Percentiles rank a stretch among this genome's conserved stretches.
Evolutionary conservation across 2,113 vertebrate genomes (phyloP).

Genomic region (Ameiurus melas): DNA sequence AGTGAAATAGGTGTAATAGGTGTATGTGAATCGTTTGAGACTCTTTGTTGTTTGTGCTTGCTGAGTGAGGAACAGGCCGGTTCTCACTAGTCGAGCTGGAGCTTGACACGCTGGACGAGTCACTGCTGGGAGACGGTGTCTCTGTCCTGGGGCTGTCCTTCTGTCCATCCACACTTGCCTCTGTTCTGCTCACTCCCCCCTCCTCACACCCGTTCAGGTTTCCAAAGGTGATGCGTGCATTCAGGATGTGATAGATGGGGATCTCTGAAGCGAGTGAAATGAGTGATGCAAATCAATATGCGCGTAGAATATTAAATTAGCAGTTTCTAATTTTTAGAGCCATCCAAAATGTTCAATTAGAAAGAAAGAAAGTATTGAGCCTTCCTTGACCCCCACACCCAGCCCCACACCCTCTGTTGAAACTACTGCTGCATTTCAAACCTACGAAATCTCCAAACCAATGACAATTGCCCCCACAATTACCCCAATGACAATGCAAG

Average conservation of each 20-base stretch:
- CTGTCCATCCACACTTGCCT: constrained; percentile 74
- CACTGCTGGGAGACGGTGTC: constrained; percentile 89
- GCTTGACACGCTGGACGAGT: constrained; percentile 95
- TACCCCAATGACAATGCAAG: neutral
- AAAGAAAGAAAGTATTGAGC: neutral
- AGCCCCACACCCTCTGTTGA: neutral
- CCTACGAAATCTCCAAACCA: neutral
- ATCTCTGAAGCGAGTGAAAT: constrained; percentile 78
- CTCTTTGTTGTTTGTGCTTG: neutral
- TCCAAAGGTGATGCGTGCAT: constrained; percentile 94
- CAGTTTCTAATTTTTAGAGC: neutral
- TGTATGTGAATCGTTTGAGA: neutral
- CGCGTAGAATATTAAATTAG: neutral
- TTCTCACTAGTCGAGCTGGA: constrained; percentile 89
- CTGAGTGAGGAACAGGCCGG: neutral
- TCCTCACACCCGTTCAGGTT: constrained; percentile 96
- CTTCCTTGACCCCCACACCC: neutral
- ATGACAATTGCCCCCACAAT: neutral
- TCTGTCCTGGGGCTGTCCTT: constrained; percentile 83
- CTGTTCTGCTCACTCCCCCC: constrained; percentile 64
- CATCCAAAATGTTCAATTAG: neutral
- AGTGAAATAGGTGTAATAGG: neutral
- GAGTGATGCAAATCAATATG: neutral
- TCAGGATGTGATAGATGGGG: constrained; percentile 96
- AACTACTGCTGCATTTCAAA: neutral